These are phyloP conservation scores for Bellardia pandia DNA, from an alignment of 2,888 invertebrate species.

Conservation along the genomic window DNA sequence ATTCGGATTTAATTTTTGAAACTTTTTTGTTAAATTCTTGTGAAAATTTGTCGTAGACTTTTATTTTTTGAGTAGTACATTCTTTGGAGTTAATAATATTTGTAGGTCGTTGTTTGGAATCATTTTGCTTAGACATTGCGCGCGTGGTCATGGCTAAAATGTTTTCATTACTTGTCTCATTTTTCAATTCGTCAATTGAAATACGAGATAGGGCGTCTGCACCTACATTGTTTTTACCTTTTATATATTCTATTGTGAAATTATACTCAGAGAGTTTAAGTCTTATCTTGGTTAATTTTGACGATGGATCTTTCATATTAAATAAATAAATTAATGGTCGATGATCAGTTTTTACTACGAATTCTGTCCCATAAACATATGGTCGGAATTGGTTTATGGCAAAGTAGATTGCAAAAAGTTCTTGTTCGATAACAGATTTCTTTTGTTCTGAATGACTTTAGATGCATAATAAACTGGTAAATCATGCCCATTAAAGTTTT, in stretches of 20 bases:
- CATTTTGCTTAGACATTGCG: constrained; percentile 9
- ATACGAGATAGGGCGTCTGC: constrained; percentile 69
- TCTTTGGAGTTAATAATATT: background rate
- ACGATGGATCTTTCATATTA: constrained; percentile 9
- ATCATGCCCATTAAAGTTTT: too few relatives aligned
- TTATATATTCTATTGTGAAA: constrained; percentile 73
- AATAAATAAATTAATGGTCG: constrained; percentile 75
- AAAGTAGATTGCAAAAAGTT: too few relatives aligned
- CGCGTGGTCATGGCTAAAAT: constrained; percentile 27
- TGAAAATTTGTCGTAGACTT: constrained; percentile 38
- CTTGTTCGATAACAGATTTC: too few relatives aligned
- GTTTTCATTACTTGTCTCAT: background rate
- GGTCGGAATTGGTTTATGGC: too few relatives aligned
- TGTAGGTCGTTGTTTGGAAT: background rate
- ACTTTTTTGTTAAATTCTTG: constrained; percentile 5
- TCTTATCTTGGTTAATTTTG: constrained; percentile 75
- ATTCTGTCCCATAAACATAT: too few relatives aligned
- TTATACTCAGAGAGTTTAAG: constrained; percentile 75
- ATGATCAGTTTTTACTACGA: constrained; percentile 73
- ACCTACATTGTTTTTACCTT: constrained; percentile 71
- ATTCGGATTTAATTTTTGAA: constrained; percentile 15
- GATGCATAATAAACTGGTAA: too few relatives aligned
- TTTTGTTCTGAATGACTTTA: too few relatives aligned
- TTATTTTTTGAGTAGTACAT: too few relatives aligned
- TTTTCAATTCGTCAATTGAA: constrained; percentile 56